Evolutionary conservation across 1,140 invertebrate species (phyloP).

Genomic region (Platorchestia sp.): DNA sequence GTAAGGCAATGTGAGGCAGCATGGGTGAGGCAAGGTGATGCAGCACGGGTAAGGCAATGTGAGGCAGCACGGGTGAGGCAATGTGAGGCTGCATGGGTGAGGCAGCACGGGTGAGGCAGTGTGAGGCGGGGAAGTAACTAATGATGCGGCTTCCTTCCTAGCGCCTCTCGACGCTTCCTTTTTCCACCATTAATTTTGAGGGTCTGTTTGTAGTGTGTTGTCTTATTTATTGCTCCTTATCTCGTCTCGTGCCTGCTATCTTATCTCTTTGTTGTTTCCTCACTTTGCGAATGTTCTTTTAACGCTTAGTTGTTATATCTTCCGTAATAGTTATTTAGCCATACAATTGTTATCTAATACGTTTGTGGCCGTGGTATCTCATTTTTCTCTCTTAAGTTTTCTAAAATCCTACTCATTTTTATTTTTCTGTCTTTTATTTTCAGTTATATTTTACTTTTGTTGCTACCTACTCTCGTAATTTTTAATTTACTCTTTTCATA

Average conservation of each 20-base stretch:
- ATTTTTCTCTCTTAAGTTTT: too few relatives aligned
- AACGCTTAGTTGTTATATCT: neutral
- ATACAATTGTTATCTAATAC: too few relatives aligned
- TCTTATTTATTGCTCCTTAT: too few relatives aligned
- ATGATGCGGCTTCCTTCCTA: slow-evolving; percentile 15
- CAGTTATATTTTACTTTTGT: neutral
- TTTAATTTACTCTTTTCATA: neutral
- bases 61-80: too few relatives aligned
- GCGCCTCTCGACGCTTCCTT: neutral
- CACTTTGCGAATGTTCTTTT: neutral
- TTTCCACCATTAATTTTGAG: neutral
- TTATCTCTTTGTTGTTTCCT: neutral
- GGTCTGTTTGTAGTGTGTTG: neutral
- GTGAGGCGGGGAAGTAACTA: neutral
- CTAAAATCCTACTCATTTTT: too few relatives aligned
- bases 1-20: too few relatives aligned
- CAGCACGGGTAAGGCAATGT: too few relatives aligned
- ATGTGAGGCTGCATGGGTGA: neutral
- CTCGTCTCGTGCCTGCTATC: neutral
- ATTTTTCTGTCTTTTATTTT: too few relatives aligned
- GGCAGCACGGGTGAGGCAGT: too few relatives aligned
- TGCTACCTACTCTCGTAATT: neutral
- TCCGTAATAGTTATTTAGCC: too few relatives aligned
- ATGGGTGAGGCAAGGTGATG: too few relatives aligned
- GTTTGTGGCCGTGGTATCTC: too few relatives aligned